Evolutionary conservation across 2,888 invertebrate genomes (phyloP), one percentile per base, ranked within the genome.

Genomic region (Hypercompe scribonia): DNA sequence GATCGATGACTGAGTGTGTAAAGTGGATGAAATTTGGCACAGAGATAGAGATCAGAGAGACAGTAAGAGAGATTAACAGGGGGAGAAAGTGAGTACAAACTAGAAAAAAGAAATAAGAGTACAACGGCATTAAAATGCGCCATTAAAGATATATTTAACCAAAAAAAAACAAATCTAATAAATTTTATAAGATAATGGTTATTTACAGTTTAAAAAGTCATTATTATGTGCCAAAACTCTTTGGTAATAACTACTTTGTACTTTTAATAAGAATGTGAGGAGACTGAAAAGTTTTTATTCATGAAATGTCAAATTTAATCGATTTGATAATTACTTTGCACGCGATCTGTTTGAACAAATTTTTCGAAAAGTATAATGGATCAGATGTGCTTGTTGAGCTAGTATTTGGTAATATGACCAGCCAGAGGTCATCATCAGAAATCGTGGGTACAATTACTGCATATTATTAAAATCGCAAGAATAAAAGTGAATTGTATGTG

Each of bases 181-280:
- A 28, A n/a, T n/a, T n/a, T n/a, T 31, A 61, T 31, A n/a, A n/a
- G n/a, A n/a, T 31, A 61, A 31, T 1, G 15, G 3, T 61, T 13
- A 7, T 61, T 61, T 31, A 31, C 18, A 61, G 31, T 61, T 28
- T 15, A 31, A 50, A 34, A 33, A 67, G 24, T 70, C 67, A 79
- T 78, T 76, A 74, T 84, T 82, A 81, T 81, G 72, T 73, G 24
- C 0, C n/a, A n/a, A 54, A 54, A 54, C 76, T 68, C 15, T 58
- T 58, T 58, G 58, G 54, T 68, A 67, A 77, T 73, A 81, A 61
- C 66, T 88, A 81, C 79, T 90, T 90, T 90, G 90, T 90, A 90
- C 90, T 90, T 87, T 78, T 34, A 54, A 81, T 66, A 70, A 54
- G 33, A 33, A 54, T 50, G 63, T 34, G 18, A 67, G 50, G 3